These are phyloP conservation scores for Corythucha ciliata DNA, from an alignment of 2,888 invertebrate genomes.

Conservation along the genomic window DNA sequence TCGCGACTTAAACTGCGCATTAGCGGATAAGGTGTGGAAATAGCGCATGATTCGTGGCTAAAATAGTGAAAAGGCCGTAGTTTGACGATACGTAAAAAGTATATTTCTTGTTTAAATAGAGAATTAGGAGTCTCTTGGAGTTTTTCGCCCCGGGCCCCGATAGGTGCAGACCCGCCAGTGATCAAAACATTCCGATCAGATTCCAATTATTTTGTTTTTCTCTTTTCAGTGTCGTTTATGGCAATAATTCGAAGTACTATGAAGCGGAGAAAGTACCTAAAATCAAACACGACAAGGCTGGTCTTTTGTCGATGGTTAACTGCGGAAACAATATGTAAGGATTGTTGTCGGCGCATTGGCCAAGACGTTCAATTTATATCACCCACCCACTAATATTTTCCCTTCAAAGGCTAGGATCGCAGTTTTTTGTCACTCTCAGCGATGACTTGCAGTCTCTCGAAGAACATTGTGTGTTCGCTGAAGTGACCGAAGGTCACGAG, in stretches of 20 bases:
- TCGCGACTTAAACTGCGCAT: too few species aligned
- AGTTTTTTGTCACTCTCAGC: conserved; percentile 91
- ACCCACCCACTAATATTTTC: too few species aligned
- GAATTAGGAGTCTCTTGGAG: too few species aligned
- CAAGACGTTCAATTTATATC: neutral
- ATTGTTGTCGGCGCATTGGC: neutral
- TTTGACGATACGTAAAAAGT: too few species aligned
- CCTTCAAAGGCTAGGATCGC: conserved; percentile 58
- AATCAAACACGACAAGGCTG: conserved; percentile 78
- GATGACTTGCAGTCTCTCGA: conserved; percentile 83
- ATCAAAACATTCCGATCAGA: neutral
- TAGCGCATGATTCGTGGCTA: too few species aligned
- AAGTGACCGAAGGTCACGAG: conserved; percentile 85
- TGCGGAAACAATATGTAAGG: conserved; percentile 72
- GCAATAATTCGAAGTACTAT: conserved; percentile 76
- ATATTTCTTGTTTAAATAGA: too few species aligned
- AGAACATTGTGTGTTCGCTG: conserved; percentile 91
- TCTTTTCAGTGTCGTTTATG: conserved; percentile 57
- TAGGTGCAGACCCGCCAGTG: too few species aligned
- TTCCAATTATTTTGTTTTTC: conserved; percentile 10
- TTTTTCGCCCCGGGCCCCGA: too few species aligned
- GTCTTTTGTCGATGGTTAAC: conserved; percentile 89
- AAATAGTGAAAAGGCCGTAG: too few species aligned
- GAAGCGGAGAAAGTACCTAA: conserved; percentile 84
- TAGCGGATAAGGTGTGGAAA: too few species aligned